Conservation (phyloP, 2,113 vertebrate species). For the Heptranchias perlo region DNA sequence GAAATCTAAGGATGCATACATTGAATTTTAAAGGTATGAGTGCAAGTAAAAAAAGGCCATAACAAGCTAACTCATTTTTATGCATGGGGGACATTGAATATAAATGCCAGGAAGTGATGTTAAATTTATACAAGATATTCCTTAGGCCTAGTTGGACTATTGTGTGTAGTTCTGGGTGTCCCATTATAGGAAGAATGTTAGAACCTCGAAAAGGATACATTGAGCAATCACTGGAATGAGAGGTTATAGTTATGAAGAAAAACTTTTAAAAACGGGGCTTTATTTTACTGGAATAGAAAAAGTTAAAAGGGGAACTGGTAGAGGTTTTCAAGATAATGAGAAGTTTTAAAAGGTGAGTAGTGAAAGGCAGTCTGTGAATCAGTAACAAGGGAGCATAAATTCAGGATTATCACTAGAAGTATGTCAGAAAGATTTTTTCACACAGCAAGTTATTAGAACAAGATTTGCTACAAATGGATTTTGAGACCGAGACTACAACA, state of each 20-base stretch:
- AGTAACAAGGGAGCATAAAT: neutral
- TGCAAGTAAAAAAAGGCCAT: neutral
- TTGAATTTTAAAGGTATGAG: neutral
- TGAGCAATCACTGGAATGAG: neutral
- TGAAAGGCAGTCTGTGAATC: neutral
- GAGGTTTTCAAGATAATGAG: neutral
- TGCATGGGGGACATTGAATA: too few relatives aligned
- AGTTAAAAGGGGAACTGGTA: neutral
- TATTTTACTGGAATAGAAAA: neutral
- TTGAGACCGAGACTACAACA: neutral
- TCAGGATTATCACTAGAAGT: neutral
- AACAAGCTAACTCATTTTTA: neutral
- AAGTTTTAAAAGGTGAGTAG: neutral
- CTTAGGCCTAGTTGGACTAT: neutral
- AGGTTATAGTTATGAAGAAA: neutral
- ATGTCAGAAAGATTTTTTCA: neutral
- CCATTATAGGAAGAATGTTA: neutral
- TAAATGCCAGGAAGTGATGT: neutral
- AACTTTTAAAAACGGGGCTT: neutral
- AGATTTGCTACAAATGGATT: neutral
- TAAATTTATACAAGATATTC: neutral
- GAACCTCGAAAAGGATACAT: neutral
- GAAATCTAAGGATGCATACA: too few relatives aligned
- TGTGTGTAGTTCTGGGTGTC: neutral
- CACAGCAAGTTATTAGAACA: neutral